A percentile compares a stretch with the other conserved stretches of the same genome.
Conservation (phyloP, 1,140 invertebrate species). For the Pseudoatta argentina region DNA sequence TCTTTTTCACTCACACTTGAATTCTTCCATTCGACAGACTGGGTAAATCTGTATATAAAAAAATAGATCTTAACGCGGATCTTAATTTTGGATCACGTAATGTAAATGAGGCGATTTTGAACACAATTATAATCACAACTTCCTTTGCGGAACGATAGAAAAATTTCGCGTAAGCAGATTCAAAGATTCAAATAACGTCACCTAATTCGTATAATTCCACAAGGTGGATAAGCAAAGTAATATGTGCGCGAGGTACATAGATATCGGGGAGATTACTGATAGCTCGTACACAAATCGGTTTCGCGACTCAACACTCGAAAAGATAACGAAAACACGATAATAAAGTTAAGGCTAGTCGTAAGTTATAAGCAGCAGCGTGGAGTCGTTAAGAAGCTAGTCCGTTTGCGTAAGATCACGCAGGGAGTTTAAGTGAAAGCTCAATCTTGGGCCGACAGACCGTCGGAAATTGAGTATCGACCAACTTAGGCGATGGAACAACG, state of each 20-base stretch:
- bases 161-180: neutral
- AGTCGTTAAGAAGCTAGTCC: slow-evolving; percentile 18
- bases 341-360: slow-evolving; percentile 35
- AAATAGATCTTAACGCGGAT: neutral
- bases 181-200: neutral
- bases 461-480: slow-evolving; percentile 41
- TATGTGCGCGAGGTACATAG: neutral
- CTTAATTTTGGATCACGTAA: neutral
- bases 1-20: neutral
- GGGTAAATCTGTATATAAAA: neutral
- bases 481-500: slow-evolving; percentile 29
- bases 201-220: neutral
- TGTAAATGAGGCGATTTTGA: neutral
- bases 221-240: neutral
- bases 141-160: neutral
- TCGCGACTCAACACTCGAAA: neutral
- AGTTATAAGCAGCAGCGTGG: neutral
- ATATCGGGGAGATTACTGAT: neutral
- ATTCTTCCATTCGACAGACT: neutral
- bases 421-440: neutral
- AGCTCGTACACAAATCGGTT: neutral
- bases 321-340: neutral
- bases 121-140: neutral
- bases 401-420: slow-evolving; percentile 36
- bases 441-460: slow-evolving; percentile 15